These are phyloP conservation scores for Poeciliopsis prolifica DNA, from an alignment of 2,113 vertebrate genomes.

Conservation along the genomic window DNA sequence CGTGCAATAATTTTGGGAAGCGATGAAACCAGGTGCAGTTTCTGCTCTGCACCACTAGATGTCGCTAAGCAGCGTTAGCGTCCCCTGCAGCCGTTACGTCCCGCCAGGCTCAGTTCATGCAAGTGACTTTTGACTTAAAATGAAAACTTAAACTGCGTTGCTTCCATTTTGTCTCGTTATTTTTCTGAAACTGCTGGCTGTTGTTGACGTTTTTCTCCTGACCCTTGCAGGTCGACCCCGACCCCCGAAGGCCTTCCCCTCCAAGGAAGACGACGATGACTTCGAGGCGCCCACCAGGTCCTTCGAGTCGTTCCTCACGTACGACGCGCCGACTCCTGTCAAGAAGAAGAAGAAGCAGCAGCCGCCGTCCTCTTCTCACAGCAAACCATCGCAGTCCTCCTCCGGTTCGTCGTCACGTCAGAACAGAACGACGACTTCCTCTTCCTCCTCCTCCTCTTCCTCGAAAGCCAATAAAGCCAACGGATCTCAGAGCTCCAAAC, in stretches of 20 bases:
- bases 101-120: no score
- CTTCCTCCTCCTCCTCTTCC: slow-evolving; percentile 48
- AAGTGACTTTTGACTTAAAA: no score
- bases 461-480: slow-evolving; percentile 74
- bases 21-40: neutral
- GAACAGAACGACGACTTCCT: slow-evolving; percentile 17
- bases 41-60: neutral
- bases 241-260: slow-evolving; percentile 52
- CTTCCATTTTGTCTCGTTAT: neutral
- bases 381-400: slow-evolving; percentile 54
- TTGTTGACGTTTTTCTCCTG: neutral
- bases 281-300: slow-evolving; percentile 93
- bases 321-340: slow-evolving; percentile 89
- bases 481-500: slow-evolving; percentile 69
- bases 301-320: slow-evolving; percentile 96
- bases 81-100: neutral
- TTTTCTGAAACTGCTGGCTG: neutral
- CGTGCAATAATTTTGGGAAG: no score
- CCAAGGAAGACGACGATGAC: slow-evolving; percentile 76
- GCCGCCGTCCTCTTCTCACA: slow-evolving; percentile 51
- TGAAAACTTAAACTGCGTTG: no score
- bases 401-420: slow-evolving; percentile 50
- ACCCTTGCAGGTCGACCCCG: slow-evolving; percentile 55
- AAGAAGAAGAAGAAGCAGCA: slow-evolving; percentile 91
- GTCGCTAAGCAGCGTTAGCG: neutral